Percentiles rank a stretch among this genome's conserved stretches.
Conservation (phyloP, 2,888 invertebrate genomes). For the Arenicola marina region DNA sequence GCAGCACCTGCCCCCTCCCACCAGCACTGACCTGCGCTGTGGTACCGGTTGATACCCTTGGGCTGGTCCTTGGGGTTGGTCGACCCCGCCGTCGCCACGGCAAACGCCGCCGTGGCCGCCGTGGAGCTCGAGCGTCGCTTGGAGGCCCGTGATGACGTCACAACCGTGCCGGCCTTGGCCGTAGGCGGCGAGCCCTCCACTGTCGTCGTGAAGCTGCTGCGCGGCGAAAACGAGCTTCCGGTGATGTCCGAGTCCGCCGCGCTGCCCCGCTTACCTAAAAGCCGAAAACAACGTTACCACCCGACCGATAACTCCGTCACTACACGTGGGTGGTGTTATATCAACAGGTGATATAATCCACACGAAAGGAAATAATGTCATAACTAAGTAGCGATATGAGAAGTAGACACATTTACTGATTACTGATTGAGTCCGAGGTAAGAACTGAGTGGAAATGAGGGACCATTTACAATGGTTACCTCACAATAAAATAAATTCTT, state of each 20-base stretch:
- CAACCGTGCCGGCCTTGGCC: constrained; percentile 82
- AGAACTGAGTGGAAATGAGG: no score
- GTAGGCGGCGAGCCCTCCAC: constrained; percentile 56
- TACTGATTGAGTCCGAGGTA: no score
- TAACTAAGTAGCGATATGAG: no score
- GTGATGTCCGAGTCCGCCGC: constrained; percentile 47
- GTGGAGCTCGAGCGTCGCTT: constrained; percentile 75
- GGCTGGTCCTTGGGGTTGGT: constrained; percentile 42
- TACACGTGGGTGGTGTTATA: no score
- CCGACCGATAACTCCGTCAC: no score
- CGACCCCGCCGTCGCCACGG: constrained; percentile 88
- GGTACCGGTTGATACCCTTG: constrained; percentile 46
- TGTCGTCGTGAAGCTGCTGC: constrained; percentile 66
- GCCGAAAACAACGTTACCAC: no score
- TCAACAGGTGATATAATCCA: no score
- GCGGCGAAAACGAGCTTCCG: constrained; percentile 59
- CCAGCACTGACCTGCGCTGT: constrained; percentile 48
- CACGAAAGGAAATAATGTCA: no score
- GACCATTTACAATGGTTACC: no score
- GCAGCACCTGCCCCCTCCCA: no score
- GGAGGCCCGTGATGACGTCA: constrained; percentile 86
- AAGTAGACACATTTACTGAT: no score
- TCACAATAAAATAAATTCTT: no score
- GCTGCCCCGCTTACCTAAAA: constrained; percentile 46
- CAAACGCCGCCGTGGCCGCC: constrained; percentile 81